Evolutionary conservation across 1,140 invertebrate species (phyloP).

Genomic region (Eriosoma lanigerum): DNA sequence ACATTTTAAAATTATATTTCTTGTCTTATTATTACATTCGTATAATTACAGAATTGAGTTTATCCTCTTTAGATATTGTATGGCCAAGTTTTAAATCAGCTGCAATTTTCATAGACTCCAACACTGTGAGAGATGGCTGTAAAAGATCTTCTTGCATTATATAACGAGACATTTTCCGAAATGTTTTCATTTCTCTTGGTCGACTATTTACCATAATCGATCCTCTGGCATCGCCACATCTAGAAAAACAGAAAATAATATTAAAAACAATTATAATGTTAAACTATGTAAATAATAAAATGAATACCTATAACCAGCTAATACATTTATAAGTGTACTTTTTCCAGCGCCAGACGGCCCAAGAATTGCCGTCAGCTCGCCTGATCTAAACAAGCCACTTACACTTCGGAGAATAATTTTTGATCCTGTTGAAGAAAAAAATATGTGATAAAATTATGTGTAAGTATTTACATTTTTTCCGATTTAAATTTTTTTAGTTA

Average conservation of each 20-base stretch:
- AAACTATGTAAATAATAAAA: background rate
- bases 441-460: background rate
- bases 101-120: constrained; percentile 82
- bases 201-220: constrained; percentile 73
- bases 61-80: constrained; percentile 65
- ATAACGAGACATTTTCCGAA: constrained; percentile 85
- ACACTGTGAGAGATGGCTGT: constrained; percentile 80
- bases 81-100: constrained; percentile 83
- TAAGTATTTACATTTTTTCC: background rate
- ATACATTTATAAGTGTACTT: constrained; percentile 80
- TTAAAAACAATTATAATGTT: background rate
- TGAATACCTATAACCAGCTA: constrained; percentile 80
- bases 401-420: constrained; percentile 72
- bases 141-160: constrained; percentile 93
- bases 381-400: constrained; percentile 72
- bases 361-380: constrained; percentile 79
- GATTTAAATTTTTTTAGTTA: too few relatives aligned
- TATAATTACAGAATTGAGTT: constrained; percentile 69
- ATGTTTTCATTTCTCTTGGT: constrained; percentile 72
- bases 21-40: background rate
- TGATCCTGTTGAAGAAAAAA: constrained; percentile 61
- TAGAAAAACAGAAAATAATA: constrained; percentile 56
- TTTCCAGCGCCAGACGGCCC: constrained; percentile 90
- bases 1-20: background rate
- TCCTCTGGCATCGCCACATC: constrained; percentile 64